Evolutionary conservation across 2,888 invertebrate species (phyloP), one percentile per base, ranked within the genome.

Genomic region (Parasteatoda lunata): DNA sequence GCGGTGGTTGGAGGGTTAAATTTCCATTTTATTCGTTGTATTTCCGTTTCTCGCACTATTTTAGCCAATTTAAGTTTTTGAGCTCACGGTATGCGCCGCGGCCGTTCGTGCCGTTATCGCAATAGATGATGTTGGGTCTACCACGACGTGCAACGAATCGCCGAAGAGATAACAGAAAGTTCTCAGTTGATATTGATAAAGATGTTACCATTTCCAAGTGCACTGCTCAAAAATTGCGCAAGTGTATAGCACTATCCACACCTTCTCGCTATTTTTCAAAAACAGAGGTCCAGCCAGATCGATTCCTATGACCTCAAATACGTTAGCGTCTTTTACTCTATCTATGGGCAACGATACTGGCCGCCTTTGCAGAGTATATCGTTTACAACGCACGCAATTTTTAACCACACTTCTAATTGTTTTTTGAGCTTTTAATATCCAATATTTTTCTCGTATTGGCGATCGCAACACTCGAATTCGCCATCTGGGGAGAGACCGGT

Each of bases 191-290:
- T 71, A 71, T 66, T n/a, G 70, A 30, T 71, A 71, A 11, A n/a
- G 71, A 79, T 11, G 48, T 45, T 45, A 71, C 51, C n/a, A 71
- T 3, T 71, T 71, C 59, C 4, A 71, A 4, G 59, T 70, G 70
- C 6, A 78, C 15, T n/a, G 68, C 68, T 8, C 68, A 13, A 68
- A 68, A 13, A 68, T 52, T 0, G 68, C 68, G 52, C 68, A 77
- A 49, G 52, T 52, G 45, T 47, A 77, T 4, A 77, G 52, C n/a
- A 15, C 52, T 48, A 68, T 52, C 11, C 77, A 51, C 8, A 52
- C 64, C 15, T 76, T 76, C 48, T n/a, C 15, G 45, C 65, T 45
- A 13, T 77, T 30, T 68, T 11, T 71, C 7, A 79, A 59, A 4
- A 5, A 30, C 3, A 54, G 30, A 2, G 54, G 45, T 3, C 65